Evolutionary conservation across 2,888 invertebrate species (phyloP).

Genomic region (Icerya purchasi): DNA sequence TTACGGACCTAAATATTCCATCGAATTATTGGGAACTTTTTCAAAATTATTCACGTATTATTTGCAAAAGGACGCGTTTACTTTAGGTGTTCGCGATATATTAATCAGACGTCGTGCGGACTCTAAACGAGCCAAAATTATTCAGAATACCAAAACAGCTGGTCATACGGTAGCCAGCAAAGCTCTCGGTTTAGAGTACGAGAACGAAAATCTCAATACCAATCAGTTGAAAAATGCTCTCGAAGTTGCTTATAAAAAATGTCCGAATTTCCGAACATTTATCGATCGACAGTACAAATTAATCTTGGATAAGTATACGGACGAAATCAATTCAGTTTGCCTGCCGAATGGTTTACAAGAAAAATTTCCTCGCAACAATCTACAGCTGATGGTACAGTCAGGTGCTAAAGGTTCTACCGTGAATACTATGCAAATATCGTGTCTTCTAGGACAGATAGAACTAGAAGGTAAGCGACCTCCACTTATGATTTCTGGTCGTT

Average conservation of each 20-base stretch:
- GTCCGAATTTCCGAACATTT: conserved; percentile 54
- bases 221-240: conserved; percentile 41
- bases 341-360: conserved; percentile 63
- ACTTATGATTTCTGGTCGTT: conserved; percentile 76
- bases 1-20: conserved; percentile 73
- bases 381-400: conserved; percentile 96
- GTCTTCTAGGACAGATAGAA: conserved; percentile 91
- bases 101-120: conserved; percentile 54
- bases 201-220: conserved; percentile 25
- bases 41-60: conserved; percentile 79
- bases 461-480: conserved; percentile 94
- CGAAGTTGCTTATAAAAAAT: conserved; percentile 43
- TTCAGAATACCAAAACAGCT: conserved; percentile 38
- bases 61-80: conserved; percentile 78
- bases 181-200: conserved; percentile 43
- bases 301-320: conserved; percentile 59
- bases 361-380: conserved; percentile 80
- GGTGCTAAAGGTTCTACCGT: conserved; percentile 96
- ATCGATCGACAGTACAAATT: conserved; percentile 67
- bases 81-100: conserved; percentile 87
- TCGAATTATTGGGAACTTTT: conserved; percentile 63
- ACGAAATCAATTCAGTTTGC: conserved; percentile 70
- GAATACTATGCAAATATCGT: conserved; percentile 96
- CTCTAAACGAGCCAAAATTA: conserved; percentile 41
- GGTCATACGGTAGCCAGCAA: conserved; percentile 42